Conservation (phyloP, 2,113 vertebrate genomes). For the Tympanuchus pallidicinctus region DNA sequence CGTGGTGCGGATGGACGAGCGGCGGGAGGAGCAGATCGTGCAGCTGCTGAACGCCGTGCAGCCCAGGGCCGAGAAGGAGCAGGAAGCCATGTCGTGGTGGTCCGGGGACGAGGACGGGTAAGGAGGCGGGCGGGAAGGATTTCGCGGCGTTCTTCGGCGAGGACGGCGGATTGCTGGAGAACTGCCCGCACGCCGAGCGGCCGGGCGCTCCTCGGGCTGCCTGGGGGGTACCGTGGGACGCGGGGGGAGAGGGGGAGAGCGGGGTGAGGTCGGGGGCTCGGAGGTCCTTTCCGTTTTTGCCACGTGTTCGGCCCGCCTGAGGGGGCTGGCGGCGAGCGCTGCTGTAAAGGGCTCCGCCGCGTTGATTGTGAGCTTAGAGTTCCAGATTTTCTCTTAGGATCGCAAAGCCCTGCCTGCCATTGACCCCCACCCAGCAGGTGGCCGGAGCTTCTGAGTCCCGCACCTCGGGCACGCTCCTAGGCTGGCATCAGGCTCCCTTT, state of each 20-base stretch:
- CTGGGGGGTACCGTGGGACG: too few relatives aligned
- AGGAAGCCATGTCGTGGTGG: slow-evolving; percentile 83
- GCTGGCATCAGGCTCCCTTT: background rate
- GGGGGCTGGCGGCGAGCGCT: rapidly evolving
- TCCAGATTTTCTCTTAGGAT: background rate
- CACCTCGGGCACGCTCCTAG: background rate
- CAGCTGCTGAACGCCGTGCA: slow-evolving; percentile 90
- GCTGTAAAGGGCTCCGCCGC: background rate
- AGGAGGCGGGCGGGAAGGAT: background rate
- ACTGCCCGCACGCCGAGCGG: too few relatives aligned
- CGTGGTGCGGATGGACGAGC: slow-evolving; percentile 95
- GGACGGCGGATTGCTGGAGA: too few relatives aligned
- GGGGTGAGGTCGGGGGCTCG: too few relatives aligned
- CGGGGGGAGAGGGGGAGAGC: too few relatives aligned
- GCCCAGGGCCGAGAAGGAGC: slow-evolving; percentile 73
- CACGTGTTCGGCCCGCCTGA: rapidly evolving
- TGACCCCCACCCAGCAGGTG: rapidly evolving
- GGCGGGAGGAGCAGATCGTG: slow-evolving; percentile 92
- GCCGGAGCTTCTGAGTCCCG: rapidly evolving
- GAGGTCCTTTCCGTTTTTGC: background rate
- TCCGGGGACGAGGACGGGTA: slow-evolving; percentile 83
- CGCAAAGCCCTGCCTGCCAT: rapidly evolving
- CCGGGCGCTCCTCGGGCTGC: too few relatives aligned
- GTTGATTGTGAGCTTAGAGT: background rate
- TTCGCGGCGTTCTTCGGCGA: too few relatives aligned